Evolutionary conservation across 2,113 vertebrate species (phyloP).

Genomic region (Astatotilapia flaviijosephi): DNA sequence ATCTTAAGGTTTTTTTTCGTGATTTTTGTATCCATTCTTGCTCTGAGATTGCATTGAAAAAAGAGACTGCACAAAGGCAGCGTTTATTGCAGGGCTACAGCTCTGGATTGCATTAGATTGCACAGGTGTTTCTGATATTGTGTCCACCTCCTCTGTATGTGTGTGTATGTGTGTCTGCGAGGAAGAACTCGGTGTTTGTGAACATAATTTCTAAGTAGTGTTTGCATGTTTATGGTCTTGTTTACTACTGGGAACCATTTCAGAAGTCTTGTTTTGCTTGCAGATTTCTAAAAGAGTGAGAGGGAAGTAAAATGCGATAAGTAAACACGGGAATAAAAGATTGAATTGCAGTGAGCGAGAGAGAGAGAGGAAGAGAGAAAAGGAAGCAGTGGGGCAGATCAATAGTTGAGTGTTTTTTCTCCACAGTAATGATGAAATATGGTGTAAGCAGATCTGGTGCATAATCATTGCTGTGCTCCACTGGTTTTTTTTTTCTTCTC

Average conservation of each 20-base stretch:
- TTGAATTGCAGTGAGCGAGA: neutral
- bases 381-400: constrained; percentile 62
- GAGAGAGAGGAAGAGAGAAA: constrained; percentile 17
- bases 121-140: constrained; percentile 41
- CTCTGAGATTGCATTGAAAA: neutral
- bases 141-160: constrained; percentile 16
- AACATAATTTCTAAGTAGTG: neutral
- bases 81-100: constrained; percentile 17
- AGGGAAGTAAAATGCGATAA: constrained; percentile 31
- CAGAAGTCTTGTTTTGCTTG: constrained; percentile 47
- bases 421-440: constrained; percentile 76
- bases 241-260: constrained; percentile 43
- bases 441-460: constrained; percentile 73
- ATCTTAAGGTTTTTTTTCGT: neutral
- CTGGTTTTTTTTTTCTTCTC: neutral
- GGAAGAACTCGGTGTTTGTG: neutral
- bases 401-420: constrained; percentile 70
- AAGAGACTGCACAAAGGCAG: neutral
- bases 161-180: neutral
- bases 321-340: constrained; percentile 36
- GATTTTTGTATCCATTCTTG: neutral
- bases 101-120: constrained; percentile 53
- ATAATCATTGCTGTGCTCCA: constrained; percentile 61
- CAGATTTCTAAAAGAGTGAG: constrained; percentile 34
- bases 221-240: constrained; percentile 36